Conservation (phyloP, 2,888 invertebrate genomes). For the Ophion obscuratus region DNA sequence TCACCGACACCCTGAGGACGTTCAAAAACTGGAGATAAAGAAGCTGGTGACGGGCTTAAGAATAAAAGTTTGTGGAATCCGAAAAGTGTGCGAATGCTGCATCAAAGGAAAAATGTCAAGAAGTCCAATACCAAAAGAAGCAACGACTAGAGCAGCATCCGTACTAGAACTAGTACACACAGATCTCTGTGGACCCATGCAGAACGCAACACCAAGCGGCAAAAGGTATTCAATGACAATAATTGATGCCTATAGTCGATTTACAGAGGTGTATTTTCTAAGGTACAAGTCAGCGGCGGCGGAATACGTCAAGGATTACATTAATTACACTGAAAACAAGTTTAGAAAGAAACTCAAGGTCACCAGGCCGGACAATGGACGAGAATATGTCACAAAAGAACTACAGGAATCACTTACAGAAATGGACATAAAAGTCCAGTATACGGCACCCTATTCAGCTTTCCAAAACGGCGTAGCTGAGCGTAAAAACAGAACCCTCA, state of each 20-base stretch:
- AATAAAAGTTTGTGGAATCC: constrained; percentile 67
- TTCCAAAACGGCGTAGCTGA: constrained; percentile 61
- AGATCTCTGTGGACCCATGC: constrained; percentile 70
- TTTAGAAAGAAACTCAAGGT: constrained; percentile 49
- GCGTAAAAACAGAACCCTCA: constrained; percentile 45
- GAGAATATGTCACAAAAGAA: constrained; percentile 55
- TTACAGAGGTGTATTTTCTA: constrained; percentile 43
- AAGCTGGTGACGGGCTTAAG: constrained; percentile 63
- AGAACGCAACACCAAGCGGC: constrained; percentile 37
- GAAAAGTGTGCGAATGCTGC: constrained; percentile 68
- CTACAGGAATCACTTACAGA: constrained; percentile 38
- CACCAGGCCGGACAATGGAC: constrained; percentile 60
- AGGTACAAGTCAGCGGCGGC: constrained; percentile 32
- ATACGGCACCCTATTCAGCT: constrained; percentile 60
- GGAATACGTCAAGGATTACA: constrained; percentile 42
- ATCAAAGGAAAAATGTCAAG: constrained; percentile 70
- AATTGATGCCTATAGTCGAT: constrained; percentile 46
- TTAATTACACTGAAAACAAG: constrained; percentile 41
- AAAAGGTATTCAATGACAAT: constrained; percentile 30
- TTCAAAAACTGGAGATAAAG: constrained; percentile 59
- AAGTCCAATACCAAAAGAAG: constrained; percentile 65
- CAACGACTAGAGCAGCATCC: constrained; percentile 54
- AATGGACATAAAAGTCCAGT: constrained; percentile 57
- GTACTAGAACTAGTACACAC: constrained; percentile 68
- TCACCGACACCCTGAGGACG: constrained; percentile 63